Base-by-base conservation (phyloP, 2,888 invertebrate genomes). In the Camptogramma bilineatum region DNA sequence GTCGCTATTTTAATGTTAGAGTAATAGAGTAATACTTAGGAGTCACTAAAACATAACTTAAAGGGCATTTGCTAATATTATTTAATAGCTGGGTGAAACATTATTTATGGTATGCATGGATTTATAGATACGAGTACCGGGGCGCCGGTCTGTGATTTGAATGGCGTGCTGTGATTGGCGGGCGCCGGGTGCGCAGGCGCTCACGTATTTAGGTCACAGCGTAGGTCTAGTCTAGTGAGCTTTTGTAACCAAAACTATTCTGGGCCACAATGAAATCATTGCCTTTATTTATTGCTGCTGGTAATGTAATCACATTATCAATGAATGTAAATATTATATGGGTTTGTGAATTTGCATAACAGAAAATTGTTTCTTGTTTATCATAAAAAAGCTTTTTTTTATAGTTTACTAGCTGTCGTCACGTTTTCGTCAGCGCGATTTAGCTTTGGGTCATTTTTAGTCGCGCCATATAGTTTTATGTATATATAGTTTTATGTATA, bases 141-240 rank as follows among this genome's bases (percentile, higher is more conserved):
- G n/a, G 90, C 90, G 91, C 91, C 91, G 82, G 84, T 78, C 77
- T 77, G 75, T 80, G 86, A 86, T 88, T 87, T 85, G 86, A 89
- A 88, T 85, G 85, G 85, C 82, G 84, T 78, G 75, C 69, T 84
- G 78, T 87, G 88, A 90, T 91, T 90, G 91, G 90, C 86, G 82
- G 85, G 82, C 83, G 87, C 88, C 88, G 85, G 86, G 80, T 85
- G 83, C 83, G 88, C 90, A 77, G 86, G 83, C 88, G 86, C 85
- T 72, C 74, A 75, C 77, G 82, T 83, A 91, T 91, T 86, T 91
- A 83, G 92, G 92, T 90, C 92, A 88, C 79, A 80, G 88, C 86
- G 90, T 91, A 87, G 91, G 90, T 82, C 82, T 87, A 82, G 84
- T 84, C 85, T 85, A 87, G 84, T 76, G 84, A 81, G 79, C 80